phyloP scores from a whole-genome alignment of 2,797 vertebrate genomes.

The Galago senegalensis region DNA sequence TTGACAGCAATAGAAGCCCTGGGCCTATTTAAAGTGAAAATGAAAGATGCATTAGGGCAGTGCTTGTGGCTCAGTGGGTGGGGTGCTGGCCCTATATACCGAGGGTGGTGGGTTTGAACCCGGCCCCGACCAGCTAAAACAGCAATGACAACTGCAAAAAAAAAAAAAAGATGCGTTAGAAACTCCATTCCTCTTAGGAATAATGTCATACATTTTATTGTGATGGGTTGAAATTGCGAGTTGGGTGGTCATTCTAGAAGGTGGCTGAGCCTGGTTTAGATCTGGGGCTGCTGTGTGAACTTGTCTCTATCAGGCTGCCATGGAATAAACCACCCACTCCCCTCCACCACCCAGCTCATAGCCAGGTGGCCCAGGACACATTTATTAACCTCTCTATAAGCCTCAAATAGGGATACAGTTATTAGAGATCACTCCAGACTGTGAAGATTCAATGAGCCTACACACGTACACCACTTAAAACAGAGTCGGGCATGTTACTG shows the following conservation, averaged over 20 bases:
- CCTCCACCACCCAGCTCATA: background rate
- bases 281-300: background rate
- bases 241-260: background rate
- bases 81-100: too few relatives aligned
- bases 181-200: background rate
- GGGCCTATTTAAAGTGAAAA: background rate
- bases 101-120: too few relatives aligned
- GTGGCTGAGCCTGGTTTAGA: background rate
- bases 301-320: background rate
- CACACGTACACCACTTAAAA: background rate
- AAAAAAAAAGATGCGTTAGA: background rate
- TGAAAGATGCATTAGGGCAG: background rate
- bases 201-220: background rate
- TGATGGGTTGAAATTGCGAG: background rate
- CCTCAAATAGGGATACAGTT: background rate
- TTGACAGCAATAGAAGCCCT: background rate
- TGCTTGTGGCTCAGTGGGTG: too few relatives aligned
- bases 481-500: background rate
- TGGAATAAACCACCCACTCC: background rate
- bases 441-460: conserved; percentile 11
- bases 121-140: too few relatives aligned
- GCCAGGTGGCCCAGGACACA: background rate
- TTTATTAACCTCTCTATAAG: background rate
- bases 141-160: too few relatives aligned
- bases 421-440: conserved; percentile 5